Percentiles rank a stretch among this genome's conserved stretches.
Conservation (phyloP, 2,797 vertebrate genomes). For the Lycodopsis pacificus region DNA sequence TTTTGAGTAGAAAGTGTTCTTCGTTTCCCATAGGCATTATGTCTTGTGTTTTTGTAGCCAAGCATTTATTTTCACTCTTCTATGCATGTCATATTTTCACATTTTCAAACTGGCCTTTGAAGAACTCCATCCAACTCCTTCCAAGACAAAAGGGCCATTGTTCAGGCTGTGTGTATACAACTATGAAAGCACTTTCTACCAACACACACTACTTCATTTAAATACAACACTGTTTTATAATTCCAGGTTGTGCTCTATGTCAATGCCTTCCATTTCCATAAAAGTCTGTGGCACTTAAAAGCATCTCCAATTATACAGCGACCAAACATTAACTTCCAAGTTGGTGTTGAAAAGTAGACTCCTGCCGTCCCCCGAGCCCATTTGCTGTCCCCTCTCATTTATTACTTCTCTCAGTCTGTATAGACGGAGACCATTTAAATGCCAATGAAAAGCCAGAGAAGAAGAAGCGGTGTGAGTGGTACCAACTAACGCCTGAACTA, state of each 20-base stretch:
- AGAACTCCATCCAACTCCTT: conserved; percentile 2
- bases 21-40: background rate
- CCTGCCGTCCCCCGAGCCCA: conserved; percentile 25
- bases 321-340: conserved; percentile 50
- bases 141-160: conserved; percentile 16
- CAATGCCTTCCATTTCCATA: conserved; percentile 37
- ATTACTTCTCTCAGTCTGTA: conserved; percentile 61
- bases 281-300: conserved; percentile 41
- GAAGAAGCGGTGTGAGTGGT: conserved; percentile 69
- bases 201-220: background rate
- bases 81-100: background rate
- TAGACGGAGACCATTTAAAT: conserved; percentile 72
- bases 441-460: conserved; percentile 54
- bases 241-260: conserved; percentile 35
- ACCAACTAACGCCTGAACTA: conserved; percentile 70
- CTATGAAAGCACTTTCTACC: background rate
- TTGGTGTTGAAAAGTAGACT: conserved; percentile 39
- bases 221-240: conserved; percentile 24
- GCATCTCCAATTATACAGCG: conserved; percentile 37
- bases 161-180: background rate
- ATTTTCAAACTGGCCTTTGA: conserved; percentile 14
- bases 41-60: conserved; percentile 1
- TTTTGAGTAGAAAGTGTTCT: background rate
- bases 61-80: background rate
- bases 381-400: conserved; percentile 56